These are phyloP conservation scores for Polydrusus cervinus DNA, from an alignment of 2,888 invertebrate genomes.

Conservation along the genomic window DNA sequence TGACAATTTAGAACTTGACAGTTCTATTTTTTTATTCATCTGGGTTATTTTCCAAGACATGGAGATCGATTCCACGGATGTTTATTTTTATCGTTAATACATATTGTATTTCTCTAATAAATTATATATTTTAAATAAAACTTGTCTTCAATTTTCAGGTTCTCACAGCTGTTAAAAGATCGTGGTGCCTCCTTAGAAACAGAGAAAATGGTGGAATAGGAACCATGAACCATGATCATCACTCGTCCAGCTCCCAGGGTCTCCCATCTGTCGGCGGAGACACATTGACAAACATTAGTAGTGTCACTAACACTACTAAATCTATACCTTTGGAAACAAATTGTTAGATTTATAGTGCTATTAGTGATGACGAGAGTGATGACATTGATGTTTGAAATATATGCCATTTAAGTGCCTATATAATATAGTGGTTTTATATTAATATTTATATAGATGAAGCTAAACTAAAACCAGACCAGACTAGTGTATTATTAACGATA, in stretches of 20 bases:
- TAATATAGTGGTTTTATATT: no score
- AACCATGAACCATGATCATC: slow-evolving; percentile 76
- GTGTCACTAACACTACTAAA: slow-evolving; percentile 77
- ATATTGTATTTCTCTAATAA: no score
- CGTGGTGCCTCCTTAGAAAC: slow-evolving; percentile 73
- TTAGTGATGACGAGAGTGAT: slow-evolving; percentile 33
- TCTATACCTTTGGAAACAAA: slow-evolving; percentile 74
- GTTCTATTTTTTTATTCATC: no score
- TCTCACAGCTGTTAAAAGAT: slow-evolving; percentile 79
- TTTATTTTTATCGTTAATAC: no score
- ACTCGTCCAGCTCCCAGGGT: slow-evolving; percentile 86
- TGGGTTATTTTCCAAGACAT: no score
- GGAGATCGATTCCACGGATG: no score
- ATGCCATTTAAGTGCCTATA: background rate
- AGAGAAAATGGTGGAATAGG: slow-evolving; percentile 73
- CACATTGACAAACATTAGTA: slow-evolving; percentile 80
- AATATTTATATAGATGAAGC: no score
- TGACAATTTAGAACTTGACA: no score
- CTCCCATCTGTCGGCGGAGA: slow-evolving; percentile 88
- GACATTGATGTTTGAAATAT: background rate
- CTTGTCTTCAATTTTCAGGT: slow-evolving; percentile 71
- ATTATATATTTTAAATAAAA: no score
- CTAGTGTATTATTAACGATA: no score
- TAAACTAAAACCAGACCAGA: no score
- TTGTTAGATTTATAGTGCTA: slow-evolving; percentile 66